A percentile compares a stretch with the other conserved stretches of the same genome.
Conservation (phyloP, 2,888 invertebrate genomes). For the Barypeithes pellucidus region DNA sequence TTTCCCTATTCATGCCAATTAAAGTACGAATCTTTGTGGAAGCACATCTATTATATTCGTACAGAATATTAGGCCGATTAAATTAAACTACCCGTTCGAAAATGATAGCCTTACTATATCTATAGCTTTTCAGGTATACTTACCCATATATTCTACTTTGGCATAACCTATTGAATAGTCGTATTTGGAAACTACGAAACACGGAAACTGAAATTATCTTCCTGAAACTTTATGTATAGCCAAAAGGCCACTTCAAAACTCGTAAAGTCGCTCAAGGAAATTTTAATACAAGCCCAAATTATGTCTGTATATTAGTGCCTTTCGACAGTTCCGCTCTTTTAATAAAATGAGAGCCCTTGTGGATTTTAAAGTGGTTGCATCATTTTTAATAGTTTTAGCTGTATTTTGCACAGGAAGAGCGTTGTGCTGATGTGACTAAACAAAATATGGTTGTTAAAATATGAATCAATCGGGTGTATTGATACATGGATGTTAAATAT, state of each 20-base stretch:
- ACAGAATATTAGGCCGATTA: too few species aligned
- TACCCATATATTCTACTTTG: not conserved
- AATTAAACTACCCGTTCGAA: too few species aligned
- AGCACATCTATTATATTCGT: too few species aligned
- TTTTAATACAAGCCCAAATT: conserved; percentile 19
- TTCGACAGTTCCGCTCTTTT: conserved; percentile 15
- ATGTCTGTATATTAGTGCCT: conserved; percentile 20
- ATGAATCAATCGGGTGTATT: too few species aligned
- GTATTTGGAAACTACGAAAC: conserved; percentile 18
- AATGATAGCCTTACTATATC: too few species aligned
- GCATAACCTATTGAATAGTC: conserved; percentile 22
- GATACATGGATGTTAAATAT: too few species aligned
- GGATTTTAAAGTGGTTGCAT: conserved; percentile 6
- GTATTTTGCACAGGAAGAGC: not conserved
- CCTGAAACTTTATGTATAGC: conserved; percentile 14
- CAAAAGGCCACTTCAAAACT: conserved; percentile 20
- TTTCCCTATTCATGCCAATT: too few species aligned
- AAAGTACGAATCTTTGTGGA: too few species aligned
- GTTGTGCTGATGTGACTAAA: not conserved
- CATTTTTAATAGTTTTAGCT: not conserved
- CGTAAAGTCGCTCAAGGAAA: conserved; percentile 15
- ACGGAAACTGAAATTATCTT: conserved; percentile 17
- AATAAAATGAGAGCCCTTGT: not conserved
- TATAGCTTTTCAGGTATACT: too few species aligned
- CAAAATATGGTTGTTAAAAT: too few species aligned